These are phyloP conservation scores for Dolomedes plantarius DNA, from an alignment of 2,888 invertebrate genomes.

Conservation along the genomic window DNA sequence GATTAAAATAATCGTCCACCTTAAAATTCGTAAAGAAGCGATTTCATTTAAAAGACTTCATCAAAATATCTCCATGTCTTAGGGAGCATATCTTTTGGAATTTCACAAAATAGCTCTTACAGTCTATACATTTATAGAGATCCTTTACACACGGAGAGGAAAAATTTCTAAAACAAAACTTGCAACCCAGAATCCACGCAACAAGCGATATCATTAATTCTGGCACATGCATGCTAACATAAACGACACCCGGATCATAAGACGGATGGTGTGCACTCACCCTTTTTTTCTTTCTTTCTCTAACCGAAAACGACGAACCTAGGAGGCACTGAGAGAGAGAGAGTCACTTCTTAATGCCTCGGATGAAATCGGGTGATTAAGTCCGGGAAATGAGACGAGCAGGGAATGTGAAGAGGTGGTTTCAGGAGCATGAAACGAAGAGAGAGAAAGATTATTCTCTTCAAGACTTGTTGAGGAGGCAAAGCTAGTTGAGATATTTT, in stretches of 20 bases:
- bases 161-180: too few relatives aligned
- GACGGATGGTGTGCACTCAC: slow-evolving; percentile 1
- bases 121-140: too few relatives aligned
- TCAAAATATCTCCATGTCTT: too few relatives aligned
- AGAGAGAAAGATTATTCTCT: not conserved
- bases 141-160: too few relatives aligned
- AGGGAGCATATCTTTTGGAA: too few relatives aligned
- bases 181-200: too few relatives aligned
- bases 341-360: not conserved
- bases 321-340: too few relatives aligned
- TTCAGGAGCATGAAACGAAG: not conserved
- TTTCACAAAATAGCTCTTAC: too few relatives aligned
- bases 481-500: too few relatives aligned
- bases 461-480: not conserved
- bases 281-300: not conserved
- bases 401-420: not conserved
- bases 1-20: too few relatives aligned
- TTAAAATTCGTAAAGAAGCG: too few relatives aligned
- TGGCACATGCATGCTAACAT: not conserved
- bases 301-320: not conserved
- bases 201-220: not conserved
- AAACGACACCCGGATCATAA: not conserved
- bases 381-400: not conserved
- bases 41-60: too few relatives aligned
- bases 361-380: not conserved